Base-by-base conservation (phyloP, 2,888 invertebrate genomes). In the Aethes cnicana region DNA sequence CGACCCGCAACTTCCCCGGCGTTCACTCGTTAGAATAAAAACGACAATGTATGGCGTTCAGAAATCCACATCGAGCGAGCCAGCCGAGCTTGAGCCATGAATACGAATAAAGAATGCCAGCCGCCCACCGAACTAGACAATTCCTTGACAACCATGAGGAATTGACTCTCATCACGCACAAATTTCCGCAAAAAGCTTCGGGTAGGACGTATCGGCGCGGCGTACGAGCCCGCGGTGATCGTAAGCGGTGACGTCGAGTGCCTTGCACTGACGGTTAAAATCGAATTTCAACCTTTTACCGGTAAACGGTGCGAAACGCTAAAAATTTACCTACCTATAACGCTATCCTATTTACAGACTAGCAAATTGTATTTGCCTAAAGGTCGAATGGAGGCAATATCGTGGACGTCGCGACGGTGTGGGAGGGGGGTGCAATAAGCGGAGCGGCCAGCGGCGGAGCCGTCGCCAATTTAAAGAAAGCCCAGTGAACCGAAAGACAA, bases 391-490 rank as follows among this genome's bases (percentile, higher is more conserved):
- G 80, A 88, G 81, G 87, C 88, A 89, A 89, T 89, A 89, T 83
- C 81, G 84, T 80, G 85, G 84, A 79, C 84, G 85, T 79, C 78
- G 84, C 79, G 80, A 73, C 83, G 85, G 78, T 81, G 80, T 81
- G 77, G 84, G 80, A 76, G 76, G 79, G 80, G 81, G 86, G 81
- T 83, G 88, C 87, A 88, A 89, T 88, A 88, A 88, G 84, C 82
- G 81, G 79, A 77, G 83, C 84, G 87, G 81, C 81, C 79, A 84
- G 84, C 79, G 73, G 66, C 79, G 73, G 74, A 80, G 81, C 86
- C 86, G 81, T 86, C 88, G 88, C 86, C 90, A 90, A 90, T 90
- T 90, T 90, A 90, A 90, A 90, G 90, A 90, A 90, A 90, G 87
- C 89, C 86, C 90, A 90, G 75, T 90, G 90, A 90, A 90, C 89